Conservation (phyloP, 2,888 invertebrate species). For the Schizotus pectinicornis region DNA sequence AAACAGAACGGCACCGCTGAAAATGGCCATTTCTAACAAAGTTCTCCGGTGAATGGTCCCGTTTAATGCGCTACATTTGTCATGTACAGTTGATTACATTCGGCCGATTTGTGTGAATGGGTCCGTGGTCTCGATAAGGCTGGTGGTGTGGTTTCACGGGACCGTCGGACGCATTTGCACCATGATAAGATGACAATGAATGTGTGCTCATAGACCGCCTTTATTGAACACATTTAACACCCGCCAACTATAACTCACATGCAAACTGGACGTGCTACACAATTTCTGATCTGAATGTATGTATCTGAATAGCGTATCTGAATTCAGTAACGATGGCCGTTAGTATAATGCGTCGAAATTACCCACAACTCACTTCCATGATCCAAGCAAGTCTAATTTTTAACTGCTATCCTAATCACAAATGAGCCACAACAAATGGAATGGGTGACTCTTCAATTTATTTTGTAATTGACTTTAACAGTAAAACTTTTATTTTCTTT, state of each 20-base stretch:
- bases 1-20: conserved; percentile 5
- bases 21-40: conserved; percentile 25
- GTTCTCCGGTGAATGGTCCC: conserved; percentile 39
- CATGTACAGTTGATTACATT: conserved; percentile 57
- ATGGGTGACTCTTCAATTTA: too few species aligned
- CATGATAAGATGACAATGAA: conserved; percentile 55
- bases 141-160: conserved; percentile 46
- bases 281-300: not conserved
- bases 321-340: not conserved
- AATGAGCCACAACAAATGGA: too few species aligned
- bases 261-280: conserved; percentile 14
- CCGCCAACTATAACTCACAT: conserved; percentile 25
- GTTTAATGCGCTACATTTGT: conserved; percentile 54
- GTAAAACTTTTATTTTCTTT: too few species aligned
- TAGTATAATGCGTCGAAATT: too few species aligned
- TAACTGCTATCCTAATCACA: not conserved
- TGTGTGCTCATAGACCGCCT: conserved; percentile 47
- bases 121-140: conserved; percentile 52
- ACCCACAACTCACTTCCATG: not conserved
- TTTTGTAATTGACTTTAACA: too few species aligned
- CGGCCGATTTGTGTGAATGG: conserved; percentile 55
- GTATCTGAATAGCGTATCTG: not conserved
- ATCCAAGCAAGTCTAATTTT: not conserved
- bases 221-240: conserved; percentile 45
- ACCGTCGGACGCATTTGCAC: conserved; percentile 45